A percentile compares a stretch with the other conserved stretches of the same genome.
Evolutionary conservation across 2,888 invertebrate species (phyloP).

Genomic region (Euplexia lucipara): DNA sequence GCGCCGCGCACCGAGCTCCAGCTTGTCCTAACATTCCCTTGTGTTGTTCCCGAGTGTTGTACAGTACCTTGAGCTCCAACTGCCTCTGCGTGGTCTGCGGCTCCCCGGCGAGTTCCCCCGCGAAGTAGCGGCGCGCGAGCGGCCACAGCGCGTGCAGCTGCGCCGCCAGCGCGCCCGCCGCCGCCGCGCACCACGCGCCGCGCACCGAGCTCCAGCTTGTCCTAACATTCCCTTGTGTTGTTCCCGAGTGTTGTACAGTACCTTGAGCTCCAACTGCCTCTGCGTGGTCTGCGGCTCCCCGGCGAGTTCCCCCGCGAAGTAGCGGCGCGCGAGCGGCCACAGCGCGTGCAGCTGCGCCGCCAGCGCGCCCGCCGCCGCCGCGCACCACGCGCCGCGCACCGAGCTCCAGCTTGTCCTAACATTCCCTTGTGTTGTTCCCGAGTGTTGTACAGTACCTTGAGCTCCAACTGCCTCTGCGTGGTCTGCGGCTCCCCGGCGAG

Average conservation of each 20-base stretch:
- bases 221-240: too few species aligned
- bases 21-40: too few species aligned
- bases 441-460: constrained; percentile 93
- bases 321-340: constrained; percentile 98
- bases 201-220: too few species aligned
- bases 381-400: constrained; percentile 84
- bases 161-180: constrained; percentile 82
- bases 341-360: constrained; percentile 94
- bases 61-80: constrained; percentile 93
- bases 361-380: constrained; percentile 85
- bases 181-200: constrained; percentile 84
- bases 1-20: too few species aligned
- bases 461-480: constrained; percentile 93
- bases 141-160: constrained; percentile 98
- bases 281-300: constrained; percentile 93
- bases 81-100: constrained; percentile 94
- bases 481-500: constrained; percentile 93
- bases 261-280: constrained; percentile 95
- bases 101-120: constrained; percentile 94
- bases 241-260: too few species aligned
- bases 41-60: too few species aligned
- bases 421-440: too few species aligned
- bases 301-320: constrained; percentile 97
- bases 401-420: too few species aligned
- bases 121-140: constrained; percentile 98